Base-by-base conservation (phyloP, 2,888 invertebrate genomes). In the Clivina fossor region DNA sequence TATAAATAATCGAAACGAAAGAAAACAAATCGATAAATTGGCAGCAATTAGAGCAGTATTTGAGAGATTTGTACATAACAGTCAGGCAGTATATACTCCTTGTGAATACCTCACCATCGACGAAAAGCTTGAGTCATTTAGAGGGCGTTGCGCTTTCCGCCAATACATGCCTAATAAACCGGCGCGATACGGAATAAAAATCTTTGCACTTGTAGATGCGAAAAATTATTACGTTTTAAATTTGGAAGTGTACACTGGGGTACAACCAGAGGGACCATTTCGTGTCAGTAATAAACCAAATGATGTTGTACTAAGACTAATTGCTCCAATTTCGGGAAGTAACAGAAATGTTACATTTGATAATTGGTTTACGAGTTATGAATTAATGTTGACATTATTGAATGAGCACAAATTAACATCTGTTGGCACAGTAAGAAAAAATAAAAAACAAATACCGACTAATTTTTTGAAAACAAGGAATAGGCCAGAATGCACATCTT, bases 91-190 rank as follows among this genome's bases (percentile, higher is more conserved):
- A 9, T 38, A 38, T 16, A 13, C 4, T 7, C 9, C 20, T 13
- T 18, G 38, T 1, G 38, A 38, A 18, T 16, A 38, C 20, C 19
- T 16, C 9, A 18, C 38, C 15, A 38, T 16, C 7, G 38, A 38
- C 18, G 18, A 38, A 38, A 38, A 19, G 38, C 18, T 38, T 5
- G 38, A 38, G 11, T 5, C 15, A 38, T 38, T 38, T 18, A 16
- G 18, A 18, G 18, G 38, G 7, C 16, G 38, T 19, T 38, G 38
- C 18, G 13, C 9, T 7, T 38, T 38, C 20, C 38, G 38, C 15
- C 38, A 38, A 18, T 38, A 38, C 18, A 38, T 38, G 16, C 16
- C 8, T 9, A 38, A 38, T 16, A 38, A 38, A 38, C 38, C 4
- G 8, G 38, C 38, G 4, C 16, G 18, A 11, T 38, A 38, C 11